Conservation (phyloP, 37 sponge, comb jelly and placozoan species). For the Mnemiopsis leidyi region DNA sequence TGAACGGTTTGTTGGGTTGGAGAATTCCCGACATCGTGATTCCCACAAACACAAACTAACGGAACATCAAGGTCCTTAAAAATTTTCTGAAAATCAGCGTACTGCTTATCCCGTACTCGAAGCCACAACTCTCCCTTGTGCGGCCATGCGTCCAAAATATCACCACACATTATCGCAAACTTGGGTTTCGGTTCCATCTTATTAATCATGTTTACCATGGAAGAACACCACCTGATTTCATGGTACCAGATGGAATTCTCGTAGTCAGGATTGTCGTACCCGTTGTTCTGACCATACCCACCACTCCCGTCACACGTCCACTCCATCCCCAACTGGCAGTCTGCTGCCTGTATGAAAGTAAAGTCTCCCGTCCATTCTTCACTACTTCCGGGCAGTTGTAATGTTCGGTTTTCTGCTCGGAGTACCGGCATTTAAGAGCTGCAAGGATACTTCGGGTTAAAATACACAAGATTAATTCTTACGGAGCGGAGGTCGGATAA, state of each 20-base stretch:
- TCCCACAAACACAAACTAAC: conserved; percentile 50
- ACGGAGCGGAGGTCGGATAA: too few relatives aligned
- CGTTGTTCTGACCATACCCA: neutral
- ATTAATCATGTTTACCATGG: conserved; percentile 33
- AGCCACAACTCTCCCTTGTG: neutral
- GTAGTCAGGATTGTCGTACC: neutral
- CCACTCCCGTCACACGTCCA: neutral
- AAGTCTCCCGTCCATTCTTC: conserved; percentile 16
- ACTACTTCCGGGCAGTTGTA: neutral
- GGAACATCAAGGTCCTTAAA: conserved; percentile 13
- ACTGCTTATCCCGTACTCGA: neutral
- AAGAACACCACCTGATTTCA: conserved; percentile 40
- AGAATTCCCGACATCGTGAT: conserved; percentile 62
- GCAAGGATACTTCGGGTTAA: too few relatives aligned
- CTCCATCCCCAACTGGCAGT: conserved; percentile 56
- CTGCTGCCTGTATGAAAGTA: conserved; percentile 47
- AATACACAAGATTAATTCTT: too few relatives aligned
- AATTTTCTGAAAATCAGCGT: conserved; percentile 20
- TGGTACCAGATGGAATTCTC: conserved; percentile 31
- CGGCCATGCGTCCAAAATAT: conserved; percentile 63
- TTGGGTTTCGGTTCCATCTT: conserved; percentile 27
- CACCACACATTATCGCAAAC: conserved; percentile 64
- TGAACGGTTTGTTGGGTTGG: conserved; percentile 40
- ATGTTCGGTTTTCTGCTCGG: neutral
- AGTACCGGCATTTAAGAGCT: neutral